Conservation (phyloP, 2,797 vertebrate genomes). For the Cyprinella venusta region DNA sequence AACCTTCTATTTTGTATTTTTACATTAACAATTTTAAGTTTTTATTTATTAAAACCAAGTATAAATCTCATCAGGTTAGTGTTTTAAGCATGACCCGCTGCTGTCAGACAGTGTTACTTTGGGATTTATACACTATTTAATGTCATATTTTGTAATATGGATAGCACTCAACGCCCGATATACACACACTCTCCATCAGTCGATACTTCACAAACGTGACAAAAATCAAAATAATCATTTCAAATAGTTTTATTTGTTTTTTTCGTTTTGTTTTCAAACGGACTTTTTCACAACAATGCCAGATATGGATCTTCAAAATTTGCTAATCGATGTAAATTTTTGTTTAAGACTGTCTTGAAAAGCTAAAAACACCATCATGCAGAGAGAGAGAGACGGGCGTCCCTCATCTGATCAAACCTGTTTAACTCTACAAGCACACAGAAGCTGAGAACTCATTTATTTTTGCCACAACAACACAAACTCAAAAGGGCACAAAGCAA, state of each 20-base stretch:
- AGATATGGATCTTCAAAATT: slow-evolving; percentile 71
- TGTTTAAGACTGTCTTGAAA: slow-evolving; percentile 71
- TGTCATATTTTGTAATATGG: too few species aligned
- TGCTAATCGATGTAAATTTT: slow-evolving; percentile 64
- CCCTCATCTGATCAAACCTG: neutral
- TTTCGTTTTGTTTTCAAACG: slow-evolving; percentile 27
- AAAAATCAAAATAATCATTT: slow-evolving; percentile 25
- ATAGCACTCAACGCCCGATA: too few species aligned
- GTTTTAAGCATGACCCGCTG: too few species aligned
- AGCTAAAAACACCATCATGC: slow-evolving; percentile 63
- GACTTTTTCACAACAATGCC: slow-evolving; percentile 75
- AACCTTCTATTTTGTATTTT: too few species aligned
- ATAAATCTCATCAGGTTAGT: too few species aligned
- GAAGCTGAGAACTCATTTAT: slow-evolving; percentile 44
- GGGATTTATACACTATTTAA: too few species aligned
- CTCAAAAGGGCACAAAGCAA: slow-evolving; percentile 29
- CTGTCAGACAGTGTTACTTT: too few species aligned
- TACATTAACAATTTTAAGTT: too few species aligned
- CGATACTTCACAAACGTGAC: neutral
- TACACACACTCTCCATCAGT: neutral
- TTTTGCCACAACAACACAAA: slow-evolving; percentile 41
- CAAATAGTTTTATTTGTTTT: slow-evolving; percentile 40
- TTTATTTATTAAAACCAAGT: too few species aligned
- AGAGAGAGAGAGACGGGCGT: slow-evolving; percentile 50
- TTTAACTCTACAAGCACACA: slow-evolving; percentile 17